Conservation (phyloP, 2,888 invertebrate species). For the Harpalus rubripes region DNA sequence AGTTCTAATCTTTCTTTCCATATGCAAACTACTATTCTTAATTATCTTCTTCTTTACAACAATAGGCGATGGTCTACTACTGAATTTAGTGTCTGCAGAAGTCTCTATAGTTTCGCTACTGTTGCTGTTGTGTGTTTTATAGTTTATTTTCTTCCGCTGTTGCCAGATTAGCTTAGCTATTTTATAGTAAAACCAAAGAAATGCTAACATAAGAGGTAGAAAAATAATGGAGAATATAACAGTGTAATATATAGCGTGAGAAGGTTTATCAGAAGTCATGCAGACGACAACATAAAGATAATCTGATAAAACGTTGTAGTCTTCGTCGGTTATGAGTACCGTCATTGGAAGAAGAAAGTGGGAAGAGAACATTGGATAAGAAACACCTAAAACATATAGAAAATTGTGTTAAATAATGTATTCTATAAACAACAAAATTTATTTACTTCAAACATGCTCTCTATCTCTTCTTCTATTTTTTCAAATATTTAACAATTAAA, state of each 20-base stretch:
- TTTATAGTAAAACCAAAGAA: conserved; percentile 78
- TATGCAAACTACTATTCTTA: conserved; percentile 71
- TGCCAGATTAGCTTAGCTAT: conserved; percentile 79
- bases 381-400: conserved; percentile 73
- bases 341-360: conserved; percentile 73
- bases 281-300: conserved; percentile 4
- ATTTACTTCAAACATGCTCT: no score
- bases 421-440: no score
- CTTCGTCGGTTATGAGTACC: conserved; percentile 70
- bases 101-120: conserved; percentile 70
- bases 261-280: conserved; percentile 53
- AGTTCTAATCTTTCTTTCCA: conserved; percentile 79
- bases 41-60: conserved; percentile 45
- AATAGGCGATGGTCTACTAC: conserved; percentile 63
- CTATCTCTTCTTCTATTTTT: no score
- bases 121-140: conserved; percentile 68
- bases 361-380: conserved; percentile 76
- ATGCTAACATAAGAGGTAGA: conserved; percentile 77
- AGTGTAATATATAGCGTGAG: conserved; percentile 72
- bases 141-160: conserved; percentile 75
- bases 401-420: no score
- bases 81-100: conserved; percentile 70
- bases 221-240: conserved; percentile 75
- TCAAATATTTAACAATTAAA: no score
- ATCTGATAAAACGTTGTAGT: conserved; percentile 15